These are phyloP conservation scores for Drosophila testacea DNA, from an alignment of 2,888 invertebrate species.

Conservation along the genomic window DNA sequence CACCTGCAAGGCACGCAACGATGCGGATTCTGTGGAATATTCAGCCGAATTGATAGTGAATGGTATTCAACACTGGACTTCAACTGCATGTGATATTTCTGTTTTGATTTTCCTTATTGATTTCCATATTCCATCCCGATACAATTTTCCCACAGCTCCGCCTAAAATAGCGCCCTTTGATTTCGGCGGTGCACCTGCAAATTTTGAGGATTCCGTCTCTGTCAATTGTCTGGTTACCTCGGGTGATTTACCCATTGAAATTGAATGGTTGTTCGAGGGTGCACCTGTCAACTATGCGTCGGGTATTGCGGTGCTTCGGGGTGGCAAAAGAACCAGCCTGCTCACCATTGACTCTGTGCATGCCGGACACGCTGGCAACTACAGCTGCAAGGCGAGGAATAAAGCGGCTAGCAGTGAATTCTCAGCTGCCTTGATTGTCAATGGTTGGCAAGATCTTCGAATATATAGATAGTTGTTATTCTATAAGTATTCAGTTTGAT, in stretches of 20 bases:
- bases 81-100: slow-evolving; percentile 19
- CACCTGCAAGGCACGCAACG: slow-evolving; percentile 90
- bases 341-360: slow-evolving; percentile 89
- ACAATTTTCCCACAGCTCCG: slow-evolving; percentile 87
- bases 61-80: slow-evolving; percentile 84
- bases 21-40: slow-evolving; percentile 89
- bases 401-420: slow-evolving; percentile 86
- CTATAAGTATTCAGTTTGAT: slow-evolving; percentile 11
- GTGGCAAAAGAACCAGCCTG: slow-evolving; percentile 87
- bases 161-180: slow-evolving; percentile 92
- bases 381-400: slow-evolving; percentile 89
- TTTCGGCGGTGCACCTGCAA: slow-evolving; percentile 90
- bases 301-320: slow-evolving; percentile 79
- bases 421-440: slow-evolving; percentile 84
- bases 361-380: slow-evolving; percentile 88
- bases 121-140: slow-evolving; percentile 19
- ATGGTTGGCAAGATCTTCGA: slow-evolving; percentile 72
- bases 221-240: slow-evolving; percentile 90
- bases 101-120: slow-evolving; percentile 18
- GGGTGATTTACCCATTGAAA: slow-evolving; percentile 89
- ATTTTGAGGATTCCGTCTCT: slow-evolving; percentile 90
- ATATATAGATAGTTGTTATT: slow-evolving; percentile 7
- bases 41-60: slow-evolving; percentile 90
- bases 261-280: slow-evolving; percentile 87
- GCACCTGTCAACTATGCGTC: slow-evolving; percentile 78